These are phyloP conservation scores for Cydia strobilella DNA, from an alignment of 1,140 invertebrate genomes.

Conservation along the genomic window DNA sequence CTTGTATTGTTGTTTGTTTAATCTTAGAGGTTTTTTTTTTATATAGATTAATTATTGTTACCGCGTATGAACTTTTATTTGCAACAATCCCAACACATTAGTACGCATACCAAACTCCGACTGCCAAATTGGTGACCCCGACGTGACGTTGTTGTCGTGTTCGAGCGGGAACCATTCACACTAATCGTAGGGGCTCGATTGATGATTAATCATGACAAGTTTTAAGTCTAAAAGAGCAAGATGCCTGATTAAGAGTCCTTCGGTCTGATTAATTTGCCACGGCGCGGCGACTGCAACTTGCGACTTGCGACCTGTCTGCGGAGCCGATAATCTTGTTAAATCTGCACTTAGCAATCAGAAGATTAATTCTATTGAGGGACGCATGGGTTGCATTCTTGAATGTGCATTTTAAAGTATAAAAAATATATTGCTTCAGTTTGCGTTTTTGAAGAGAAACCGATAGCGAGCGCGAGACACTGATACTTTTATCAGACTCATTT, in stretches of 20 bases:
- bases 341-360: conserved; percentile 40
- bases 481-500: not conserved
- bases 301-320: conserved; percentile 35
- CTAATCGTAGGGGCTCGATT: conserved; percentile 22
- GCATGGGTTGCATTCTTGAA: not conserved
- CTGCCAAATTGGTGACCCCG: too few species aligned
- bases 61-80: too few species aligned
- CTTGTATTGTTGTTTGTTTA: too few species aligned
- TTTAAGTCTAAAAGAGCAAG: not conserved
- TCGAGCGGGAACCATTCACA: too few species aligned
- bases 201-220: conserved; percentile 44
- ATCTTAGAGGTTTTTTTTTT: too few species aligned
- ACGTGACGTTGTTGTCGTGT: too few species aligned
- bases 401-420: not conserved
- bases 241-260: conserved; percentile 37
- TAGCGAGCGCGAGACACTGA: not conserved
- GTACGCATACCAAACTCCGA: too few species aligned
- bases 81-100: too few species aligned
- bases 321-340: conserved; percentile 42
- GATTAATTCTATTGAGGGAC: conserved; percentile 15
- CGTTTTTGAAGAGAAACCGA: too few species aligned
- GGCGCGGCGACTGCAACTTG: conserved; percentile 38
- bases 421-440: not conserved
- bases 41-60: too few species aligned
- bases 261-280: conserved; percentile 45